Conservation (phyloP, 2,797 vertebrate genomes). For the Miichthys miiuy region DNA sequence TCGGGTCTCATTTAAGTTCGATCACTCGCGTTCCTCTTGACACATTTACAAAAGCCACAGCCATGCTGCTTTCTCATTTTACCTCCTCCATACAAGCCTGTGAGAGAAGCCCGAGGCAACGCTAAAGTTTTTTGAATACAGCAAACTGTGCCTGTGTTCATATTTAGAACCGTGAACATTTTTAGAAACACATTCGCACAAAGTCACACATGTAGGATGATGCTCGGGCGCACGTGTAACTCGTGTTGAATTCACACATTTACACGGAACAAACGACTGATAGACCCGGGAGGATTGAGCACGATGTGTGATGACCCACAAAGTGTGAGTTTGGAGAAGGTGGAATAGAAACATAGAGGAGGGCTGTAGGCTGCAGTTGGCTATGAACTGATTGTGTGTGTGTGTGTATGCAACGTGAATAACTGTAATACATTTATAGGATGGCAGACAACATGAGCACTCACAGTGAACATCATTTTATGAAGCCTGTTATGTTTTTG, state of each 20-base stretch:
- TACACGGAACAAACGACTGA: neutral
- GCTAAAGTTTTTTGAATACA: slow-evolving; percentile 3
- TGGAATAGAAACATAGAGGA: slow-evolving; percentile 6
- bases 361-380: neutral
- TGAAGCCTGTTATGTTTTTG: neutral
- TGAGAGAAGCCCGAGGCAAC: slow-evolving; percentile 36
- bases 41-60: slow-evolving; percentile 23
- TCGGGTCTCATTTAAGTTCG: neutral
- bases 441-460: neutral
- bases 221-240: neutral
- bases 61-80: slow-evolving; percentile 30
- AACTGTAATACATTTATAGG: neutral
- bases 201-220: slow-evolving; percentile 6
- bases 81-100: slow-evolving; percentile 26
- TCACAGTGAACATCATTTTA: neutral
- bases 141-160: slow-evolving; percentile 39
- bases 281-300: neutral
- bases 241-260: neutral
- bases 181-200: slow-evolving; percentile 13
- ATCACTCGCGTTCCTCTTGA: slow-evolving; percentile 23
- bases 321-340: slow-evolving; percentile 2
- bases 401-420: neutral
- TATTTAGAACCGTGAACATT: slow-evolving; percentile 20
- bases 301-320: neutral
- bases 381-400: neutral